These are phyloP conservation scores for Taphrorychus bicolor DNA, from an alignment of 2,888 invertebrate species.

Conservation along the genomic window DNA sequence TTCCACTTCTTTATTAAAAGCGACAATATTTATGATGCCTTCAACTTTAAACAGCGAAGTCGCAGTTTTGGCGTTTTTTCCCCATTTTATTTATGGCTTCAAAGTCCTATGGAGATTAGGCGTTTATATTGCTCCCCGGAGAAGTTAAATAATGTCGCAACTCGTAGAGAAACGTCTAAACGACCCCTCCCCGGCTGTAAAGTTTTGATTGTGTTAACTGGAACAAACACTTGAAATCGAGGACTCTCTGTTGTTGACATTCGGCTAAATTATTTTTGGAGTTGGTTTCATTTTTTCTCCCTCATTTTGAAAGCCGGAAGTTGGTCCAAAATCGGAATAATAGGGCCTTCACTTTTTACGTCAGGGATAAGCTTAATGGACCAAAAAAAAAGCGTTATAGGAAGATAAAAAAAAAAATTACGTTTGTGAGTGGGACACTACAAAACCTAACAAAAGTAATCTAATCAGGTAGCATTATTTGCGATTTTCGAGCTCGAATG, in stretches of 20 bases:
- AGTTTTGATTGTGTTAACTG: slow-evolving; percentile 54
- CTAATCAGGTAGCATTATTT: too few species aligned
- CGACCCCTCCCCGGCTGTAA: slow-evolving; percentile 45
- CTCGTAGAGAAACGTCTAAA: slow-evolving; percentile 35
- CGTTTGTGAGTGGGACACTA: too few species aligned
- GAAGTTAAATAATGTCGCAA: slow-evolving; percentile 47
- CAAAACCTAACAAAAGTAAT: too few species aligned
- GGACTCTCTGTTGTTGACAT: slow-evolving; percentile 44
- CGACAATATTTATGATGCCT: slow-evolving; percentile 36
- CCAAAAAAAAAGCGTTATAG: too few species aligned
- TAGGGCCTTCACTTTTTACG: too few species aligned
- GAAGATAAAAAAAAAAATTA: too few species aligned
- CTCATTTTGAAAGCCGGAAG: too few species aligned
- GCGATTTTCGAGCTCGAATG: too few species aligned
- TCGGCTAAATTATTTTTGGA: slow-evolving; percentile 43
- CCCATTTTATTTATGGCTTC: slow-evolving; percentile 42
- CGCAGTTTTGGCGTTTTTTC: slow-evolving; percentile 24
- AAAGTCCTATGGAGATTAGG: slow-evolving; percentile 48
- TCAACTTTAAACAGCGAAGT: slow-evolving; percentile 18
- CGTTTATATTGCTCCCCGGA: slow-evolving; percentile 44
- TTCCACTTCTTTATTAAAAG: slow-evolving; percentile 20
- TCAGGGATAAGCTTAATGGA: too few species aligned
- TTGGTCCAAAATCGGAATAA: too few species aligned
- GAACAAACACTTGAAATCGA: slow-evolving; percentile 50
- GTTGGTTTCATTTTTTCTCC: slow-evolving; percentile 19